These are phyloP conservation scores for Dryococelus australis DNA, from an alignment of 2,888 invertebrate species.

Conservation along the genomic window DNA sequence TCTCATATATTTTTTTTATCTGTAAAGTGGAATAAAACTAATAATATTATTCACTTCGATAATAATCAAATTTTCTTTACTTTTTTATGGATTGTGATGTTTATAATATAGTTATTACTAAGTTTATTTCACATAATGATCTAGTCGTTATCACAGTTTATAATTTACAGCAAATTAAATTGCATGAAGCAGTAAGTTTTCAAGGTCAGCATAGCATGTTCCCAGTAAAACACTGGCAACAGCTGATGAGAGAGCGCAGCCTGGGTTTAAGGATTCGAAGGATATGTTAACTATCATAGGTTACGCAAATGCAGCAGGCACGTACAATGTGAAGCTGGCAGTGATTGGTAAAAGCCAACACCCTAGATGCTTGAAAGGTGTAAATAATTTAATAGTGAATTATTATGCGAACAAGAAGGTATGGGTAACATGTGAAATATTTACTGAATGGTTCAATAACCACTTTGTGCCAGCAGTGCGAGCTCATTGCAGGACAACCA, in stretches of 20 bases:
- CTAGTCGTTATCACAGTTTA: too few relatives aligned
- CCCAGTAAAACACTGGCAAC: not conserved
- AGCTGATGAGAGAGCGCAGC: not conserved
- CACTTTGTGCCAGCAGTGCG: not conserved
- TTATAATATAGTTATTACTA: too few relatives aligned
- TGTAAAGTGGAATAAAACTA: too few relatives aligned
- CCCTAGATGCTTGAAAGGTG: not conserved
- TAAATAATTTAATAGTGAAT: not conserved
- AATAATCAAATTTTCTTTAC: too few relatives aligned
- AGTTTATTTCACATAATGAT: too few relatives aligned
- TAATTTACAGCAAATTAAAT: too few relatives aligned
- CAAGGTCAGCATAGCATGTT: not conserved
- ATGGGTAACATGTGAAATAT: not conserved
- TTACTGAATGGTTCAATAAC: not conserved
- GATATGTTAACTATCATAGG: not conserved
- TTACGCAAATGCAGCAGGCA: not conserved
- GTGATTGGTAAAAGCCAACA: not conserved
- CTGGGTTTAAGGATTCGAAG: not conserved
- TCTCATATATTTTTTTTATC: too few relatives aligned
- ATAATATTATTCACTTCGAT: too few relatives aligned
- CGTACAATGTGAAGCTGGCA: not conserved
- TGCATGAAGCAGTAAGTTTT: too few relatives aligned
- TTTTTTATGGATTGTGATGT: too few relatives aligned
- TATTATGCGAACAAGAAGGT: not conserved
- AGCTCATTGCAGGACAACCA: not conserved